Percentiles rank a stretch among this genome's conserved stretches.
These are phyloP conservation scores for Aselliscus stoliczkanus DNA, from an alignment of 2,797 vertebrate genomes.

Conservation along the genomic window DNA sequence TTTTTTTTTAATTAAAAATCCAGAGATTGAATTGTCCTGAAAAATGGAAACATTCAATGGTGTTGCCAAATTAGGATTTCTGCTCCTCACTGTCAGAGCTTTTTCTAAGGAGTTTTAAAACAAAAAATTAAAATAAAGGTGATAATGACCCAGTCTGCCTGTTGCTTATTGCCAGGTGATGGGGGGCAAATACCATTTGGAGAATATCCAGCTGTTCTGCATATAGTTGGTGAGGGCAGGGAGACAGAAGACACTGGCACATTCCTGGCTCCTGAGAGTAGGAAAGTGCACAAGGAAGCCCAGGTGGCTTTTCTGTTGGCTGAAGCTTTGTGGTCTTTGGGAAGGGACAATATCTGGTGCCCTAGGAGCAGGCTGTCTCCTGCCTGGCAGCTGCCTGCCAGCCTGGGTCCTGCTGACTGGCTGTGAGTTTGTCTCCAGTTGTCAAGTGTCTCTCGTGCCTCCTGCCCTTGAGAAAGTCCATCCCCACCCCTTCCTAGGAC, in stretches of 20 bases:
- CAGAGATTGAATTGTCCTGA: background rate
- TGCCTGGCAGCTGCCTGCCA: background rate
- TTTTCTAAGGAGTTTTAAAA: slow-evolving; percentile 44
- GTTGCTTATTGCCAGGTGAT: background rate
- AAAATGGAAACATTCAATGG: background rate
- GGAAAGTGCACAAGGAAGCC: background rate
- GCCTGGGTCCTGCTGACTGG: background rate
- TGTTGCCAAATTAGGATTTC: background rate
- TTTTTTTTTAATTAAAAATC: background rate
- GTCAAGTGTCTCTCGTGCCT: background rate
- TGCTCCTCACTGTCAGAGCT: background rate
- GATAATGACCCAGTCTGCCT: background rate
- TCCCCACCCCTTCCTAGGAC: background rate
- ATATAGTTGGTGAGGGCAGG: background rate
- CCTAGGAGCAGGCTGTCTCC: background rate
- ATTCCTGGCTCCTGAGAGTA: background rate
- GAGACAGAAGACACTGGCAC: background rate
- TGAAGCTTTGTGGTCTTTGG: background rate
- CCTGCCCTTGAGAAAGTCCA: background rate
- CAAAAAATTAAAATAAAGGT: background rate
- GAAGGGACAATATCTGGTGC: background rate
- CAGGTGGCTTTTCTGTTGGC: background rate
- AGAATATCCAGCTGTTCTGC: background rate
- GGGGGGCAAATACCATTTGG: background rate
- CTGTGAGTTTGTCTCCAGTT: background rate